These are phyloP conservation scores for Dasyprocta punctata DNA, from an alignment of 2,113 vertebrate species.

Conservation along the genomic window DNA sequence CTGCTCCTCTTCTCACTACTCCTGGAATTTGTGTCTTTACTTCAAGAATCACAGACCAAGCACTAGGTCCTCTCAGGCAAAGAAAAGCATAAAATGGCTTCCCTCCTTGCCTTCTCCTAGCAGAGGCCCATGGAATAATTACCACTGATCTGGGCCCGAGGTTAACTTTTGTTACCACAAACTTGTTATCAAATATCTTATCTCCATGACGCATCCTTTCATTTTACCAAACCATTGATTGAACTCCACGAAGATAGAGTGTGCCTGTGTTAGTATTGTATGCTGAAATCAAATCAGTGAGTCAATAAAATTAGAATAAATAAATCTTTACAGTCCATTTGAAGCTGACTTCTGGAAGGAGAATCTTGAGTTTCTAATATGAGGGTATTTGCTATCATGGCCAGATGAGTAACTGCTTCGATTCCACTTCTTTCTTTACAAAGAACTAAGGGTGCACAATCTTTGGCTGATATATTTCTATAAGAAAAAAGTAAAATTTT, in stretches of 20 bases:
- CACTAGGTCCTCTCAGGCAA: not conserved
- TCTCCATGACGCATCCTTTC: slow-evolving; percentile 48
- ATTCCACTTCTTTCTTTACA: slow-evolving; percentile 22
- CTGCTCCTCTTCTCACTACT: not conserved
- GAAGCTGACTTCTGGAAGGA: slow-evolving; percentile 40
- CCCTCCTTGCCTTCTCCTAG: not conserved
- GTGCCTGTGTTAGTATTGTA: slow-evolving; percentile 9
- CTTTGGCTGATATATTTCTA: not conserved
- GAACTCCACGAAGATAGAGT: slow-evolving; percentile 42
- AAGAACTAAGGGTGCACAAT: not conserved
- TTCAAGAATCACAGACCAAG: not conserved
- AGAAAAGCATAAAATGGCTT: not conserved
- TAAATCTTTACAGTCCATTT: slow-evolving; percentile 64
- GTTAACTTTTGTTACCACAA: not conserved
- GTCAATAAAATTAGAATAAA: slow-evolving; percentile 54
- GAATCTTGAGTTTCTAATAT: slow-evolving; percentile 24
- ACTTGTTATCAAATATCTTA: not conserved
- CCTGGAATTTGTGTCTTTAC: not conserved
- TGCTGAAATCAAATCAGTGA: slow-evolving; percentile 54
- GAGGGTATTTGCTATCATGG: slow-evolving; percentile 40
- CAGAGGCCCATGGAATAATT: not conserved
- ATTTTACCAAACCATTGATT: slow-evolving; percentile 64
- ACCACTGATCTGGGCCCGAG: not conserved
- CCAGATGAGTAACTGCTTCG: not conserved
- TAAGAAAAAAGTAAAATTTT: not conserved